phyloP scores from a whole-genome alignment of 2,113 vertebrate species.

The Corvus cornix region DNA sequence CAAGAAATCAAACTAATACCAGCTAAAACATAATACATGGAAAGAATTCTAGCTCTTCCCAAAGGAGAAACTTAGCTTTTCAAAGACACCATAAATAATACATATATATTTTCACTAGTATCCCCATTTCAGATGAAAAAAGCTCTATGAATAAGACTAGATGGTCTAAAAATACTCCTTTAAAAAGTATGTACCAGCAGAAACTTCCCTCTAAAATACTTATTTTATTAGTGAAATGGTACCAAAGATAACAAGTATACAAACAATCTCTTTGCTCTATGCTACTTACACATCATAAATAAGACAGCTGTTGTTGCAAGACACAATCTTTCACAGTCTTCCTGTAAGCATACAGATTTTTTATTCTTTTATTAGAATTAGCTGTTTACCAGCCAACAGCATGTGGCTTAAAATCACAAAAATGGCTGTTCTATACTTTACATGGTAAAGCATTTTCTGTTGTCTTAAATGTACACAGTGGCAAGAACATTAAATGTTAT shows the following conservation, averaged over 20 bases:
- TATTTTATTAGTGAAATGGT: conserved; percentile 78
- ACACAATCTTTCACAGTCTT: conserved; percentile 70
- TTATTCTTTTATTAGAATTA: conserved; percentile 68
- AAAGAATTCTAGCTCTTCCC: neutral
- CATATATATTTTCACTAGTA: neutral
- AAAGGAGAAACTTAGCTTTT: neutral
- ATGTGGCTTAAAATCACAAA: conserved; percentile 72
- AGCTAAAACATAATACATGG: neutral
- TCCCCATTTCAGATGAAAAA: neutral
- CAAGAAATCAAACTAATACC: neutral
- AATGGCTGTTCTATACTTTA: conserved; percentile 77
- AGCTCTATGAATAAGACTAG: neutral
- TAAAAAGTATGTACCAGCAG: conserved; percentile 61
- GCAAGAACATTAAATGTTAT: conserved; percentile 63
- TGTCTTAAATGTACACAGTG: conserved; percentile 71
- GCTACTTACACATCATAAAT: conserved; percentile 80
- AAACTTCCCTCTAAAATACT: conserved; percentile 78
- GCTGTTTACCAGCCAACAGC: conserved; percentile 69
- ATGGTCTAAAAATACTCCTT: conserved; percentile 44
- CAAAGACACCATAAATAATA: neutral
- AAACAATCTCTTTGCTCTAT: conserved; percentile 72
- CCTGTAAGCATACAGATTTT: conserved; percentile 53
- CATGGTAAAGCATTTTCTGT: conserved; percentile 80
- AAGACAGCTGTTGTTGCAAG: conserved; percentile 72
- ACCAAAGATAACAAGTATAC: conserved; percentile 79